Conservation (phyloP, 1,140 invertebrate species). For the Chionoecetes opilio region DNA sequence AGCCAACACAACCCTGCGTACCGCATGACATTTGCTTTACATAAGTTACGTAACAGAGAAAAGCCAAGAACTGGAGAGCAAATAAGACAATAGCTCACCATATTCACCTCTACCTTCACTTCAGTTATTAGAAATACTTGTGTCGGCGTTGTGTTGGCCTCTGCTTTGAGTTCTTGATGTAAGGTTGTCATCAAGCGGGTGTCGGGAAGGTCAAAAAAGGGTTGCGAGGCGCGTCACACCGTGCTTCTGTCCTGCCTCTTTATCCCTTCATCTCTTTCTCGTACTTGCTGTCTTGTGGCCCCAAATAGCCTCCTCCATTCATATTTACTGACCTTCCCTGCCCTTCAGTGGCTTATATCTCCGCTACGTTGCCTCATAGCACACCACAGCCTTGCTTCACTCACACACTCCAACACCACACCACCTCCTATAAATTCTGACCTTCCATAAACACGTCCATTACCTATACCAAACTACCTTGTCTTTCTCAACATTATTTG, state of each 20-base stretch:
- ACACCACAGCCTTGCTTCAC: background rate
- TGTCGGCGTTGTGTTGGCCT: too few relatives aligned
- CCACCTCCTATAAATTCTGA: background rate
- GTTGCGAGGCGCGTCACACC: background rate
- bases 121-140: too few relatives aligned
- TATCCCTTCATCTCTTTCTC: constrained; percentile 16
- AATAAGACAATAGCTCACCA: too few relatives aligned
- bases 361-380: background rate
- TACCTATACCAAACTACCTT: background rate
- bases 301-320: background rate
- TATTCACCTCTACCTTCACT: too few relatives aligned
- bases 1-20: too few relatives aligned
- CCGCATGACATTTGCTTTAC: too few relatives aligned
- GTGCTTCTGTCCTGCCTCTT: constrained; percentile 9
- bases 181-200: background rate
- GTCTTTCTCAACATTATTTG: background rate
- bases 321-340: constrained; percentile 12
- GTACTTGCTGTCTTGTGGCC: background rate
- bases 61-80: too few relatives aligned
- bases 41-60: too few relatives aligned
- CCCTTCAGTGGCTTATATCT: background rate
- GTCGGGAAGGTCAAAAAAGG: background rate
- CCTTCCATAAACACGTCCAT: background rate
- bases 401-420: background rate
- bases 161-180: too few relatives aligned